phyloP scores from a whole-genome alignment of 2,113 vertebrate species.

The Chionis minor region DNA sequence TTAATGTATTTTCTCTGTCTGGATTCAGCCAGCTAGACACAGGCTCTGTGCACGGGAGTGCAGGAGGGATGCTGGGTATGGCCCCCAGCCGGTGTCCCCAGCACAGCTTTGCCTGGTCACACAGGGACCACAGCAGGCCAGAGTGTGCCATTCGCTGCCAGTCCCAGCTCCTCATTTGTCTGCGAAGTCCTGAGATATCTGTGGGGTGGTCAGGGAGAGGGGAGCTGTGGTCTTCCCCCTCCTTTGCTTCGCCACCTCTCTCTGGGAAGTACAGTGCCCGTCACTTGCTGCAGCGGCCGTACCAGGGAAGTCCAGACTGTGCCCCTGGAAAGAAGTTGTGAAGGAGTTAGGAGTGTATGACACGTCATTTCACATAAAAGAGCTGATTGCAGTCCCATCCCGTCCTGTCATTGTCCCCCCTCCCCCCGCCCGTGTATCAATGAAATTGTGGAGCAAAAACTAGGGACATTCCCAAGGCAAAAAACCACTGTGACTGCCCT shows the following conservation, averaged over 20 bases:
- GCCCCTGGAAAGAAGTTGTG: background rate
- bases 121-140: background rate
- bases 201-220: fast-evolving
- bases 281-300: background rate
- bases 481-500: background rate
- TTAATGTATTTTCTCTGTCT: background rate
- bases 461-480: conserved; percentile 18
- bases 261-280: background rate
- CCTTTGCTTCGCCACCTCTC: background rate
- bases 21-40: background rate
- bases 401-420: too few relatives aligned
- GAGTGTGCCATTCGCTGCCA: fast-evolving
- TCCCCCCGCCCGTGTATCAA: background rate
- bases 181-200: background rate
- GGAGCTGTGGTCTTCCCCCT: background rate
- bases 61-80: background rate
- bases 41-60: background rate
- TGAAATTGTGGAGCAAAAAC: conserved; percentile 22
- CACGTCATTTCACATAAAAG: background rate
- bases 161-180: background rate
- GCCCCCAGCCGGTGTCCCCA: background rate
- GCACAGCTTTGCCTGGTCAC: background rate
- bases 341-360: background rate
- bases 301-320: conserved; percentile 12
- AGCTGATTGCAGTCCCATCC: background rate